Percentiles rank a stretch among this genome's conserved stretches.
phyloP scores from a whole-genome alignment of 2,113 vertebrate genomes.

The Menidia beryllina region DNA sequence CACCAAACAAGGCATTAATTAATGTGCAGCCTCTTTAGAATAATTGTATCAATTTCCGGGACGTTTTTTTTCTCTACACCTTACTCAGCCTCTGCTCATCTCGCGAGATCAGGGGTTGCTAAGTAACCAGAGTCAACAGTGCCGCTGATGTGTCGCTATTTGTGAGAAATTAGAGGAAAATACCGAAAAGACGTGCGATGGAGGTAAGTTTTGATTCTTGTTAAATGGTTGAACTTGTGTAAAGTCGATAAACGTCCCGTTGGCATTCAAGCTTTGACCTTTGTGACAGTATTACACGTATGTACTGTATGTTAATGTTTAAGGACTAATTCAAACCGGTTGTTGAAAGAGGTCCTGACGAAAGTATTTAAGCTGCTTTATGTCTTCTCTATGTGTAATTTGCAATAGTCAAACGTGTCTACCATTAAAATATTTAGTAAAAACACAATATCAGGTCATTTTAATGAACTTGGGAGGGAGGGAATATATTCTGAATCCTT shows the following conservation, averaged over 20 bases:
- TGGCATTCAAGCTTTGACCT: not conserved
- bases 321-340: no score
- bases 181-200: not conserved
- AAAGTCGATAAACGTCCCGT: not conserved
- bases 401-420: not conserved
- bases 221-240: not conserved
- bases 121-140: constrained; percentile 45
- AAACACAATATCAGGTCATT: no score
- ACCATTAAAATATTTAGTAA: not conserved
- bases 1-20: no score
- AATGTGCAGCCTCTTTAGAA: no score
- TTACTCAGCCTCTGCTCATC: not conserved
- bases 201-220: constrained; percentile 35
- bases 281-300: no score
- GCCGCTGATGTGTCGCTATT: not conserved
- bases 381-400: not conserved
- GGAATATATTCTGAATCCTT: no score
- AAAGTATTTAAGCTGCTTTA: not conserved
- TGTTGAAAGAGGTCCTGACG: no score
- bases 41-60: no score
- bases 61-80: not conserved
- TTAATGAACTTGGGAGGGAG: no score
- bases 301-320: no score
- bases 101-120: constrained; percentile 62
- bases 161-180: not conserved